These are phyloP conservation scores for Oithona nana DNA, from an alignment of 2,888 invertebrate genomes.

Conservation along the genomic window DNA sequence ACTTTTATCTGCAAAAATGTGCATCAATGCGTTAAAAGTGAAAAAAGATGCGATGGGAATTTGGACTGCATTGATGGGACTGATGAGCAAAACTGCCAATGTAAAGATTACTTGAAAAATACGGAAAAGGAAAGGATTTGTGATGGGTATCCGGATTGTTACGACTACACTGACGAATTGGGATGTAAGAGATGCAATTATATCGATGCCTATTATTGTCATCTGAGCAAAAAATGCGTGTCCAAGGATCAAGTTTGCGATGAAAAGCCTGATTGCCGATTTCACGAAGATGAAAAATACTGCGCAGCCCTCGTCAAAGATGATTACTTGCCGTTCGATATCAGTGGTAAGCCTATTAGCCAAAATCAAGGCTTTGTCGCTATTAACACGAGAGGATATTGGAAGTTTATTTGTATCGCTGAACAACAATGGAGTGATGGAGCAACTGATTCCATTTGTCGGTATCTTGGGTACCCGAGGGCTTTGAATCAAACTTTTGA, in stretches of 20 bases:
- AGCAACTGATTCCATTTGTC: background rate
- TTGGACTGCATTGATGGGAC: conserved; percentile 9
- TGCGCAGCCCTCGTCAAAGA: background rate
- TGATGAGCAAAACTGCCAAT: background rate
- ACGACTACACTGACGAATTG: conserved; percentile 2
- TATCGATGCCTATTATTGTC: background rate
- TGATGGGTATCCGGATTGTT: conserved; percentile 10
- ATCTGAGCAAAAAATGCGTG: background rate
- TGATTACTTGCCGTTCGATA: background rate
- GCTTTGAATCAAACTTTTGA: background rate
- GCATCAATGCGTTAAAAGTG: background rate
- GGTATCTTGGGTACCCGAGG: background rate
- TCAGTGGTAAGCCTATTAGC: background rate
- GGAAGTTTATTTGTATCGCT: conserved; percentile 5
- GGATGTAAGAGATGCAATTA: background rate
- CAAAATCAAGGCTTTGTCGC: background rate
- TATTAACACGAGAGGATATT: conserved; percentile 1
- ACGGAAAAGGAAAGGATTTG: background rate
- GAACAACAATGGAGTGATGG: background rate
- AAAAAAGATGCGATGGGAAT: background rate
- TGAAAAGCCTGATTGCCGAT: conserved; percentile 1
- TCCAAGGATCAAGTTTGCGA: background rate
- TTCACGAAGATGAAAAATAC: conserved; percentile 5
- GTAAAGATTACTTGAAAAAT: background rate
- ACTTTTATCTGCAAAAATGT: conserved; percentile 1